Evolutionary conservation across 2,113 vertebrate species (phyloP).

Genomic region (Epinephelus cyanopodus): DNA sequence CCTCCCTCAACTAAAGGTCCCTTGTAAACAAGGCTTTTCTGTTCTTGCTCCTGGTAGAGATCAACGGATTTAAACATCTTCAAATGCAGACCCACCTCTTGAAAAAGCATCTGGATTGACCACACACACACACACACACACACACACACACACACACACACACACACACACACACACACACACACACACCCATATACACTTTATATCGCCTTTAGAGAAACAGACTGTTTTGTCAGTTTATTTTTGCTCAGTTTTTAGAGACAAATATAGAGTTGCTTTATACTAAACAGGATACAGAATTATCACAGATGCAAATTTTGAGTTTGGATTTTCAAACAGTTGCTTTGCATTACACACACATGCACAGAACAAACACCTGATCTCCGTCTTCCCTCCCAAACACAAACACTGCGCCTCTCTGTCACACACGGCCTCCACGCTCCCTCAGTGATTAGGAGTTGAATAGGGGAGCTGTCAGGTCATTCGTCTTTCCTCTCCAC

Average conservation of each 20-base stretch:
- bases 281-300: background rate
- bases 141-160: too few relatives aligned
- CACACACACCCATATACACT: background rate
- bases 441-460: constrained; percentile 70
- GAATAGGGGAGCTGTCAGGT: constrained; percentile 73
- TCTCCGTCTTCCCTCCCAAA: constrained; percentile 8
- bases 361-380: constrained; percentile 4
- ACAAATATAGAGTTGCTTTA: background rate
- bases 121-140: too few relatives aligned
- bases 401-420: constrained; percentile 33
- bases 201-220: background rate
- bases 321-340: background rate
- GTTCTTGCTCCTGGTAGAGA: constrained; percentile 6
- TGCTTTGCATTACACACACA: background rate
- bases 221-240: background rate
- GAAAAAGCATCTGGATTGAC: background rate
- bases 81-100: background rate
- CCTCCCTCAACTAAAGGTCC: background rate
- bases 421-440: constrained; percentile 47
- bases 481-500: constrained; percentile 66
- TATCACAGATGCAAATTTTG: constrained; percentile 5
- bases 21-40: constrained; percentile 13
- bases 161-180: too few relatives aligned
- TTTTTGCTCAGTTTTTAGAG: background rate
- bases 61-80: background rate